phyloP scores from a whole-genome alignment of 2,888 invertebrate species.

The Harmothoe impar region DNA sequence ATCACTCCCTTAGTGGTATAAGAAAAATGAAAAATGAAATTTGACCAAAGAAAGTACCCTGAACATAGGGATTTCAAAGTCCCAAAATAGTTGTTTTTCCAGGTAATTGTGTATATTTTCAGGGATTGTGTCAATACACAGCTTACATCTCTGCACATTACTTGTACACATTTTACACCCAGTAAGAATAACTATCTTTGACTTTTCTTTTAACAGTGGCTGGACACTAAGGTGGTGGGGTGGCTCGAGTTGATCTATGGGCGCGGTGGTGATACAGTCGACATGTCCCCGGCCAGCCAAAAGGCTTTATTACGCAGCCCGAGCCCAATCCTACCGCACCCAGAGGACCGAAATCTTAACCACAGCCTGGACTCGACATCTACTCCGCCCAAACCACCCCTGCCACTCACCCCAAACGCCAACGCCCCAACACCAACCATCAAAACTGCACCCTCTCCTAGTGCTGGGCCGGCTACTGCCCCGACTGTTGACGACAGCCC shows the following conservation, averaged over 20 bases:
- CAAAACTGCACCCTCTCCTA: not conserved
- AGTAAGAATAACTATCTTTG: no score
- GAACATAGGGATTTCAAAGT: no score
- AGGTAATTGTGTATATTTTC: no score
- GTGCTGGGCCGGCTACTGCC: not conserved
- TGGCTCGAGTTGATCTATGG: slow-evolving; percentile 94
- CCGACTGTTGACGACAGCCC: not conserved
- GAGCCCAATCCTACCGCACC: slow-evolving; percentile 47
- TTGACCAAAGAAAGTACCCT: no score
- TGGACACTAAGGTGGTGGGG: slow-evolving; percentile 92
- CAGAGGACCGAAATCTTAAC: not conserved
- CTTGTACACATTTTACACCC: no score
- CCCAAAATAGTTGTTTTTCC: no score
- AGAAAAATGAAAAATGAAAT: no score
- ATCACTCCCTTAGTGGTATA: no score
- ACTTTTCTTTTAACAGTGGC: slow-evolving; percentile 87
- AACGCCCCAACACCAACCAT: not conserved
- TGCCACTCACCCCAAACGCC: slow-evolving; percentile 84
- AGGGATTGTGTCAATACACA: no score
- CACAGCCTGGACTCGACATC: slow-evolving; percentile 53
- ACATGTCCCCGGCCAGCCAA: slow-evolving; percentile 37
- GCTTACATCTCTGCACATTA: no score
- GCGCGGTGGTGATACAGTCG: slow-evolving; percentile 34
- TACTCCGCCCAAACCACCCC: slow-evolving; percentile 86
- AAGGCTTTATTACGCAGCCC: not conserved